phyloP scores from a whole-genome alignment of 1,140 invertebrate species.

The Colletes latitarsis region DNA sequence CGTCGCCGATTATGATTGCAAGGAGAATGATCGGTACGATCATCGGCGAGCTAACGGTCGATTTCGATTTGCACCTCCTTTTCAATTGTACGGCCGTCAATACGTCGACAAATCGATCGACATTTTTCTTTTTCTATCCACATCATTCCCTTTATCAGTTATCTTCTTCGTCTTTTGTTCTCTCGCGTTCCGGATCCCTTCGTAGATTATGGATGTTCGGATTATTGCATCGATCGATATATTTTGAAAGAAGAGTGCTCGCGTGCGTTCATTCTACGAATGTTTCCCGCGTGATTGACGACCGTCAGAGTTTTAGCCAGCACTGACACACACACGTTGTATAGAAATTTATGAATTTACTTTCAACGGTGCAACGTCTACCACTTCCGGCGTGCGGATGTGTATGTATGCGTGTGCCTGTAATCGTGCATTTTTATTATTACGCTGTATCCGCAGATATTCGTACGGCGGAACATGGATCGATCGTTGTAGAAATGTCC shows the following conservation, averaged over 20 bases:
- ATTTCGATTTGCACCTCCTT: slow-evolving; percentile 41
- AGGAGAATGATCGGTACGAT: slow-evolving; percentile 28
- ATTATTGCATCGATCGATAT: slow-evolving; percentile 10
- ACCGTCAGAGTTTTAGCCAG: neutral
- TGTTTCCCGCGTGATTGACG: slow-evolving; percentile 10
- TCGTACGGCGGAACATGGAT: slow-evolving; percentile 41
- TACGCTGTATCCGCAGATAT: slow-evolving; percentile 41
- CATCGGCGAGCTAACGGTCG: slow-evolving; percentile 6
- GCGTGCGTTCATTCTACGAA: neutral
- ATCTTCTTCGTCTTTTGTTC: neutral
- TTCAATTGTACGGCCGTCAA: slow-evolving; percentile 54
- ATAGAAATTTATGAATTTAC: slow-evolving; percentile 45
- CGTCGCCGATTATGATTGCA: slow-evolving; percentile 33
- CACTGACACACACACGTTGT: neutral
- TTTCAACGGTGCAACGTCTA: slow-evolving; percentile 53
- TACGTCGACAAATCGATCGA: slow-evolving; percentile 32
- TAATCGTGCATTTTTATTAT: slow-evolving; percentile 40
- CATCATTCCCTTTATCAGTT: neutral
- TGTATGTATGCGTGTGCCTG: slow-evolving; percentile 9
- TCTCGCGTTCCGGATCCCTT: no score
- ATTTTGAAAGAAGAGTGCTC: neutral
- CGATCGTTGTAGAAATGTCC: slow-evolving; percentile 40
- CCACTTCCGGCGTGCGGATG: slow-evolving; percentile 10
- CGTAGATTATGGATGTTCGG: neutral
- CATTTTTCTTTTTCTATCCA: neutral